Base-by-base conservation (phyloP, 2,888 invertebrate genomes). In the Euspilapteryx auroguttella region DNA sequence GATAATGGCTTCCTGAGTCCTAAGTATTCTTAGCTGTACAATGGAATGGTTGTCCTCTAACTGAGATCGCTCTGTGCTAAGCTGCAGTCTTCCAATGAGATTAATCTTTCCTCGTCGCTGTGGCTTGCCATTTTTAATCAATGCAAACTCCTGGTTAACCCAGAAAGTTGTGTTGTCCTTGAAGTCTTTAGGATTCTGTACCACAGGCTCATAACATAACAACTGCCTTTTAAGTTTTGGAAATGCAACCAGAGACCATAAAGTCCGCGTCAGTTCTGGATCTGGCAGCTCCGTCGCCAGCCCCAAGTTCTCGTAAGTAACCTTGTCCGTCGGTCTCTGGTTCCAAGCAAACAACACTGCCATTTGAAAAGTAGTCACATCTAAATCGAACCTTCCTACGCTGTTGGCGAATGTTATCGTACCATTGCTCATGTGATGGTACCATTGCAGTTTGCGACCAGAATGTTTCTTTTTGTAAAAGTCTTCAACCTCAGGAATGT, bases 331-430 rank as follows among this genome's bases (percentile, higher is more conserved):
- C 2, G 94, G 94, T 38, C 97, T 81, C 57, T 97, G 95, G 78
- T 99, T 99, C 97, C 97, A 99, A 10, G 96, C 94, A 75, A 97
- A 98, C 24, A 99, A 76, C 10, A 99, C 97, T 21, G 97, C 96
- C 97, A 99, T 97, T 84, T 99, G 99, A 69, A 98, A 98, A 14
- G 99, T 98, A 9, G 98, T 99, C 4, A 99, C 97, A 57, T 99
- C 99, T 44, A 99, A 79, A 68, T 99, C 99, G 69, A 92, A 99
- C 42, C 91, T 86, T 1, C 96, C 98, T 30, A 91, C 85, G 40
- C 87, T 83, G 59, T 95, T 97, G 1, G 86, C 83, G 75, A 98
- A 98, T 13, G 94, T 94, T 43, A 99, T 94, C 34, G 96, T 96
- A 42, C 98, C 99, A 69, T 98, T 98, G 39, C 97, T 96, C 97